Evolutionary conservation across 92 coral and sea anemone species (phyloP).

Genomic region (Porites evermanni): DNA sequence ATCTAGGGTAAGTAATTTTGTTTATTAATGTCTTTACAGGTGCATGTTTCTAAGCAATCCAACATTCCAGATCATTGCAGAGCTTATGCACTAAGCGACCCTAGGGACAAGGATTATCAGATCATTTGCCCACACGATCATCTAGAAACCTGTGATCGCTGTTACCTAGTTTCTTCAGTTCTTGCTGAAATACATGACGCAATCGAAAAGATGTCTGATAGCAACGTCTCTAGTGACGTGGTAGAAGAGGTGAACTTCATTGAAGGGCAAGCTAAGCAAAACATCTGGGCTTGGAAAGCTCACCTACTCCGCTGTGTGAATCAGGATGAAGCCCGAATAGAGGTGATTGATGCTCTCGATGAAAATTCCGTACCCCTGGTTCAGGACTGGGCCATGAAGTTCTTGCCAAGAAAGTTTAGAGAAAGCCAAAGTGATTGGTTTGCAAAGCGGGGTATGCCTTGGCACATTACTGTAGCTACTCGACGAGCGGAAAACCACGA

Average conservation of each 20-base stretch:
- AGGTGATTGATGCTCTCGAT: slow-evolving; percentile 27
- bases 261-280: slow-evolving; percentile 19
- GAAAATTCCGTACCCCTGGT: slow-evolving; percentile 32
- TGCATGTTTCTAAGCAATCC: slow-evolving; percentile 38
- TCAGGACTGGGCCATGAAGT: slow-evolving; percentile 55
- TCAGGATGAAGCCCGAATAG: slow-evolving; percentile 42
- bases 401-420: slow-evolving; percentile 43
- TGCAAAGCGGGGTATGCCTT: slow-evolving; percentile 62
- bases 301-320: slow-evolving; percentile 47
- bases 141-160: slow-evolving; percentile 34
- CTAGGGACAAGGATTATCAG: slow-evolving; percentile 38
- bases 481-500: slow-evolving; percentile 51
- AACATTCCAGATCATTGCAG: slow-evolving; percentile 46
- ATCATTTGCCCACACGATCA: slow-evolving; percentile 43
- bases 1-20: too few species aligned
- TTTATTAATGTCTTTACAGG: slow-evolving; percentile 11
- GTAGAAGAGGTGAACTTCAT: slow-evolving; percentile 25
- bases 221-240: background rate
- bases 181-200: slow-evolving; percentile 23
- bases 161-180: slow-evolving; percentile 18
- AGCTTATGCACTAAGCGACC: slow-evolving; percentile 53
- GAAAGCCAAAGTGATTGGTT: slow-evolving; percentile 78
- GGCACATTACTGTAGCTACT: slow-evolving; percentile 73
- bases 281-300: slow-evolving; percentile 19
- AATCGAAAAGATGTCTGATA: slow-evolving; percentile 10